Percentiles rank a stretch among this genome's conserved stretches.
These are phyloP conservation scores for Trisateles emortualis DNA, from an alignment of 2,888 invertebrate species.

Conservation along the genomic window DNA sequence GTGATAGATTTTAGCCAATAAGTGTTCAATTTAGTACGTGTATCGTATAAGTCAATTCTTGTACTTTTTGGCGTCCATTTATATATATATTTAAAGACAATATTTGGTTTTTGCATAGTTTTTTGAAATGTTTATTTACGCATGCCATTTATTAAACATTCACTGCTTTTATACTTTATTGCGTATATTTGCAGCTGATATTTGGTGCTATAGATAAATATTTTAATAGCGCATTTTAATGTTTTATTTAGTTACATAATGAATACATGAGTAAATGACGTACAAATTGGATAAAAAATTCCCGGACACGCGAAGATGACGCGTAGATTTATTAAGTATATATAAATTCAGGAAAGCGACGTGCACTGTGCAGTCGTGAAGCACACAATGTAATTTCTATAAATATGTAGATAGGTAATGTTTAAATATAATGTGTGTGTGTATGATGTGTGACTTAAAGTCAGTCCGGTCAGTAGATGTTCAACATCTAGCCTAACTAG, in stretches of 20 bases:
- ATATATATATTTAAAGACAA: constrained; percentile 42
- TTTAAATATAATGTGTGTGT: constrained; percentile 53
- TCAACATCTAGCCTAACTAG: constrained; percentile 64
- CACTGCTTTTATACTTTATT: constrained; percentile 66
- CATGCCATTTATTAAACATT: constrained; percentile 43
- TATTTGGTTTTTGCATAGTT: constrained; percentile 41
- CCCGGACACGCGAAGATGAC: constrained; percentile 16
- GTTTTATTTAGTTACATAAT: constrained; percentile 29
- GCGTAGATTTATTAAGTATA: constrained; percentile 27
- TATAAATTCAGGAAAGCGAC: constrained; percentile 34
- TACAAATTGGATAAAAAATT: constrained; percentile 49
- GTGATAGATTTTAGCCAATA: constrained; percentile 86
- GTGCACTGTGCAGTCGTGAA: too few species aligned
- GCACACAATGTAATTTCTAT: constrained; percentile 54
- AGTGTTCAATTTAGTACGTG: constrained; percentile 83
- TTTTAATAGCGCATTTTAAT: constrained; percentile 43
- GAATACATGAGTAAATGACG: constrained; percentile 48
- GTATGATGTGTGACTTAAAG: constrained; percentile 73
- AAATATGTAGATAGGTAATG: constrained; percentile 70
- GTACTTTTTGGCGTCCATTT: constrained; percentile 78
- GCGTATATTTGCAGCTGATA: constrained; percentile 78
- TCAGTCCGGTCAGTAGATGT: constrained; percentile 69
- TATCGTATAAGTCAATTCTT: constrained; percentile 80
- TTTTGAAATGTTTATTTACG: constrained; percentile 39
- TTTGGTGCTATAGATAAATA: constrained; percentile 79